These are phyloP conservation scores for Melanargia galathea DNA, from an alignment of 2,888 invertebrate genomes.

Conservation along the genomic window DNA sequence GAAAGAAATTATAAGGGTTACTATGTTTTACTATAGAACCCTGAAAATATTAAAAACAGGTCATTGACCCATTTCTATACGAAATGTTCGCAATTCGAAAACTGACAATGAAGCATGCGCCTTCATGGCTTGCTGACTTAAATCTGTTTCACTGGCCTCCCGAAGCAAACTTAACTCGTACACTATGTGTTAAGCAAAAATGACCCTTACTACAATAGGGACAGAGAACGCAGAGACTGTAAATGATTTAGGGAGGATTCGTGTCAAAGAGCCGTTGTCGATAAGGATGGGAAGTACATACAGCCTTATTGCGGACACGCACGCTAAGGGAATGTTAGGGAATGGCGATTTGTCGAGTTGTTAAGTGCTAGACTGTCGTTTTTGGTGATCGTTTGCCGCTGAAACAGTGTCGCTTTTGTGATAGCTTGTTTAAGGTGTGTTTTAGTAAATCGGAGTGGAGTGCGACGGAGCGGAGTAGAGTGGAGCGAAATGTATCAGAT, in stretches of 20 bases:
- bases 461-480: too few relatives aligned
- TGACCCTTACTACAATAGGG: constrained; percentile 7
- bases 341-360: constrained; percentile 21
- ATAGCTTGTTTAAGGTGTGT: neutral
- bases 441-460: too few relatives aligned
- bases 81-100: neutral
- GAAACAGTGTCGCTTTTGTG: neutral
- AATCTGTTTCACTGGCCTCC: constrained; percentile 28
- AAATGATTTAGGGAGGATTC: constrained; percentile 25
- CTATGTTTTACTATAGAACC: too few relatives aligned
- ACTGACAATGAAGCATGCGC: constrained; percentile 23
- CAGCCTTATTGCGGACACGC: constrained; percentile 31
- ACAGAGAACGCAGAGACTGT: neutral
- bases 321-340: constrained; percentile 27
- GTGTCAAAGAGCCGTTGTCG: constrained; percentile 31
- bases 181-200: neutral
- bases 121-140: constrained; percentile 29
- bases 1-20: too few relatives aligned
- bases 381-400: constrained; percentile 9
- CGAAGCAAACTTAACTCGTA: constrained; percentile 7
- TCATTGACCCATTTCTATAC: constrained; percentile 7
- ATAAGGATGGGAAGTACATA: constrained; percentile 27
- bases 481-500: too few relatives aligned
- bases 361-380: constrained; percentile 22
- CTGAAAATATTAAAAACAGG: neutral